Evolutionary conservation across 2,888 invertebrate genomes (phyloP).

Genomic region (Encarsia formosa): DNA sequence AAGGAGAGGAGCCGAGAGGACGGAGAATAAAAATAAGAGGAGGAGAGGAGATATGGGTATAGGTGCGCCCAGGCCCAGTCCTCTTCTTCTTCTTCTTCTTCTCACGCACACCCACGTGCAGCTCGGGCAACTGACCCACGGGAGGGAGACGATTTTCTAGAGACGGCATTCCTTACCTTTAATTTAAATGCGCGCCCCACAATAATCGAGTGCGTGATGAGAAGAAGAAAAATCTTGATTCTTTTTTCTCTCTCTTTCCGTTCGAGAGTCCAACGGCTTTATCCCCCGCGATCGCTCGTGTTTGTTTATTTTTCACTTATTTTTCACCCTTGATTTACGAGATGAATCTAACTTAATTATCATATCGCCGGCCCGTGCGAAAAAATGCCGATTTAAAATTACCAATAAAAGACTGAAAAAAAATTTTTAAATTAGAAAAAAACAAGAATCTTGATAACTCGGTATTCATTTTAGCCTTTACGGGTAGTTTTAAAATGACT

Average conservation of each 20-base stretch:
- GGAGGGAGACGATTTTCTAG: conserved; percentile 9
- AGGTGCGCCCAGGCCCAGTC: not conserved
- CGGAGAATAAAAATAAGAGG: not conserved
- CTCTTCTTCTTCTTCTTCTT: no score
- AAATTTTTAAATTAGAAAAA: no score
- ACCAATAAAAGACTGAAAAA: no score
- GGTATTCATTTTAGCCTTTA: no score
- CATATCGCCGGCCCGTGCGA: no score
- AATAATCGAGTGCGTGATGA: not conserved
- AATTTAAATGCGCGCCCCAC: conserved; percentile 21
- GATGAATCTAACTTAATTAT: no score
- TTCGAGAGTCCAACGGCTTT: not conserved
- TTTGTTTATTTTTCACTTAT: not conserved
- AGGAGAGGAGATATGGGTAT: no score
- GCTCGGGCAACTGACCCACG: no score
- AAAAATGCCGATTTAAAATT: no score
- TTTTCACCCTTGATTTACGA: not conserved
- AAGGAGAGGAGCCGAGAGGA: not conserved
- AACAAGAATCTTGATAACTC: no score
- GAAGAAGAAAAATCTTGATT: conserved; percentile 10
- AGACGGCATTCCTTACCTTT: conserved; percentile 25
- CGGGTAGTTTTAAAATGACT: no score
- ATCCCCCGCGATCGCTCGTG: no score
- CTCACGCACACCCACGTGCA: not conserved
- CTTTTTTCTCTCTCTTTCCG: not conserved